Base-by-base conservation (phyloP, 2,113 vertebrate genomes). In the Progne subis region DNA sequence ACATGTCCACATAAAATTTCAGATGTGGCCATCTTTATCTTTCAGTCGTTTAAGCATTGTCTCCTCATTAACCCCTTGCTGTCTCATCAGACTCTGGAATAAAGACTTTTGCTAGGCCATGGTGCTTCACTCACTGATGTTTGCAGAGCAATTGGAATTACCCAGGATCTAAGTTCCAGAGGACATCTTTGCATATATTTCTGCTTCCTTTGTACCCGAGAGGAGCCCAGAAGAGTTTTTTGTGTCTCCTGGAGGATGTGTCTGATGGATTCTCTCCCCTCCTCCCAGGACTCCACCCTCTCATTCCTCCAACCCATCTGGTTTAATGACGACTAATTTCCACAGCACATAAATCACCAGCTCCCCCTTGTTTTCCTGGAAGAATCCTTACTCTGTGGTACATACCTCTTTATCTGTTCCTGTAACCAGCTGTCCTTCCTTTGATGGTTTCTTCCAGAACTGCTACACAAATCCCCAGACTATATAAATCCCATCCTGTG, bases 371-470 rank as follows among this genome's bases (percentile, higher is more conserved):
- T 91, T 92, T 81, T 70, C 88, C 68, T 86, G 75, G 56, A 91
- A 68, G 82, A n/a, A 85, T 34, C 46, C 43, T 82, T 59, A 41
- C 29, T 88, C 75, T 69, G 41, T 46, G 49, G 60, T 71, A 87
- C 83, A 21, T 76, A 89, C 70, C 89, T 91, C 86, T 61, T 91
- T 85, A 64, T 92, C 89, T 69, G 21, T 85, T 86, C 49, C 72
- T 72, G 61, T 53, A 87, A 79, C 83, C 92, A 91, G 88, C 89
- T 94, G 81, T 72, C 49, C 49, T 67, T 67, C 60, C 86, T 96
- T 94, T 94, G 83, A 75, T 84, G 91, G 61, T 65, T 93, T 82
- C 88, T 76, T 55, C 57, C 83, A 92, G 49, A 69, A 17, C 17
- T 78, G 77, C 49, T 68, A 7, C 57, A 60, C 69, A 75, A 87